phyloP scores from a whole-genome alignment of 2,888 invertebrate species.

The Isotomurus palustris region DNA sequence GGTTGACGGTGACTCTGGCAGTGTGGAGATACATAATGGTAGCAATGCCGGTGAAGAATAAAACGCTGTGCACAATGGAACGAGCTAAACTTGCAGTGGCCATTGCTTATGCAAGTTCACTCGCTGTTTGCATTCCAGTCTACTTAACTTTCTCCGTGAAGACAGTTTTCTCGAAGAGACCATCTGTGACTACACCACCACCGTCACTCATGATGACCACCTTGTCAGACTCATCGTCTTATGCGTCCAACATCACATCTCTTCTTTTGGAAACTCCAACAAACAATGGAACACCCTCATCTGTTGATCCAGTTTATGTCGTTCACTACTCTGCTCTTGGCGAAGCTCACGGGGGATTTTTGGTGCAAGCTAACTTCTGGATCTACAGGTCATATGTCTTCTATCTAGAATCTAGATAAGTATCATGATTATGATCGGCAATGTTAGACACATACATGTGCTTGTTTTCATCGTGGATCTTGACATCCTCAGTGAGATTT shows the following conservation, averaged over 20 bases:
- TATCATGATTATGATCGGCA: too few relatives aligned
- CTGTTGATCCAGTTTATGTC: slow-evolving; percentile 56
- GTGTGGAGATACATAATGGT: slow-evolving; percentile 88
- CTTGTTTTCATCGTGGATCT: neutral
- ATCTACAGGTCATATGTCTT: slow-evolving; percentile 65
- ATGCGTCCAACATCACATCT: slow-evolving; percentile 54
- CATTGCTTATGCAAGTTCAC: slow-evolving; percentile 74
- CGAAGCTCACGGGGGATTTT: slow-evolving; percentile 55
- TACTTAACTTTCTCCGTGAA: slow-evolving; percentile 71
- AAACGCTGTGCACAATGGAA: slow-evolving; percentile 73
- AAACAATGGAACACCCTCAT: slow-evolving; percentile 59
- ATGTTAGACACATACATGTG: too few relatives aligned
- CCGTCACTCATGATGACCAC: neutral
- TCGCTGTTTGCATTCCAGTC: slow-evolving; percentile 78
- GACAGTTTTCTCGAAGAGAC: slow-evolving; percentile 49
- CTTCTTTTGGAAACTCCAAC: slow-evolving; percentile 53
- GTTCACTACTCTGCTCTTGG: slow-evolving; percentile 63
- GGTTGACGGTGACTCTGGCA: slow-evolving; percentile 85
- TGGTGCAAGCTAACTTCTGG: slow-evolving; percentile 69
- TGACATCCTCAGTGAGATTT: too few relatives aligned
- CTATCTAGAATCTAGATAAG: too few relatives aligned
- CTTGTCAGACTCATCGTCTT: slow-evolving; percentile 39
- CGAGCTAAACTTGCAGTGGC: slow-evolving; percentile 71
- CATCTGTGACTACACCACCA: slow-evolving; percentile 55
- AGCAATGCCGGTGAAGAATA: slow-evolving; percentile 73